Conservation (phyloP, 2,797 vertebrate genomes). For the Cynopterus sphinx region DNA sequence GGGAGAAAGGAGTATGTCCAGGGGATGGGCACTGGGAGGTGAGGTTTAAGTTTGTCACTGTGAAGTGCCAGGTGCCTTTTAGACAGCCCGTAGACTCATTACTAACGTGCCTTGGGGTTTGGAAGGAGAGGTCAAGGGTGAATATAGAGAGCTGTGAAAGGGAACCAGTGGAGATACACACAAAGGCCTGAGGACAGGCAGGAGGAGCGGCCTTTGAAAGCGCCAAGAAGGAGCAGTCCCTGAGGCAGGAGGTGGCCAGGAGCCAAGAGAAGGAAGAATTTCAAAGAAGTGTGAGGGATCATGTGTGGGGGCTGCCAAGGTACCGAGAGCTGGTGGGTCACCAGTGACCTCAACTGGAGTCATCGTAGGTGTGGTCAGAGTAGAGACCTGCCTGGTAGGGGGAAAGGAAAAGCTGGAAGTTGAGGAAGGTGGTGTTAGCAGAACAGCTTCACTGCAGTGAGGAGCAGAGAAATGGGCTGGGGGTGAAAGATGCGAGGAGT, state of each 20-base stretch:
- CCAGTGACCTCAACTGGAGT: fast-evolving
- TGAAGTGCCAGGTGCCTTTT: neutral
- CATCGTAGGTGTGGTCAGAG: fast-evolving
- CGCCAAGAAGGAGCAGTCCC: neutral
- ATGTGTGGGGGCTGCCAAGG: neutral
- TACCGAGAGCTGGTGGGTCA: fast-evolving
- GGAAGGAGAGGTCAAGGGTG: neutral
- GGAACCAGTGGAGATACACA: neutral
- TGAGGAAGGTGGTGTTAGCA: fast-evolving
- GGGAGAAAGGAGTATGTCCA: neutral
- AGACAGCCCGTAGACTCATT: too few relatives aligned
- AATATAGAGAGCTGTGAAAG: neutral
- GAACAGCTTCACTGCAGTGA: fast-evolving
- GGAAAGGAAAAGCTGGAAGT: neutral
- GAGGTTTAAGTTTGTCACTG: neutral
- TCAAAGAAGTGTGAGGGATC: neutral
- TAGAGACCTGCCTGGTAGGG: neutral
- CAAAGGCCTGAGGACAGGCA: too few relatives aligned
- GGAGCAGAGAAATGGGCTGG: fast-evolving
- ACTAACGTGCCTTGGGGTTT: fast-evolving
- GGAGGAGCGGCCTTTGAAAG: neutral
- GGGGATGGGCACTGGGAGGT: neutral
- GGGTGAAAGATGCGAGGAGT: neutral
- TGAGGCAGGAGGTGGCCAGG: neutral
- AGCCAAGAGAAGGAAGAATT: neutral